Percentiles rank a stretch among this genome's conserved stretches.
phyloP scores from a whole-genome alignment of 2,888 invertebrate genomes.

The Papilio elwesi region DNA sequence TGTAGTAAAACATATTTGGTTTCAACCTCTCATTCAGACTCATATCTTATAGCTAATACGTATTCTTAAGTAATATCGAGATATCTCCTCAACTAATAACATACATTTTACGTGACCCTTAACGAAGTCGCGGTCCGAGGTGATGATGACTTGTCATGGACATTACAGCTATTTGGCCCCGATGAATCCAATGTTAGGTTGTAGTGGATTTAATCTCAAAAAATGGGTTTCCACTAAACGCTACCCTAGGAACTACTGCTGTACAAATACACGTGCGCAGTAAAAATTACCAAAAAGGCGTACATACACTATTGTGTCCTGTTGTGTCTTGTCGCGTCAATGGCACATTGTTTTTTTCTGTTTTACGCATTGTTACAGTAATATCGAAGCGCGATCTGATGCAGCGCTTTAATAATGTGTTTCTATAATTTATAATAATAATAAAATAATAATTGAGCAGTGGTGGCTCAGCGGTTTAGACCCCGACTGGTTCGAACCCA shows the following conservation, averaged over 20 bases:
- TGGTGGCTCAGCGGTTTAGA: no score
- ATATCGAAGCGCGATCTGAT: no score
- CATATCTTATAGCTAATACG: conserved; percentile 36
- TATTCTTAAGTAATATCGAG: conserved; percentile 38
- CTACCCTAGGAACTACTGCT: conserved; percentile 58
- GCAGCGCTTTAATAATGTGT: no score
- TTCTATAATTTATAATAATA: no score
- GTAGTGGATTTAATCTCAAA: conserved; percentile 48
- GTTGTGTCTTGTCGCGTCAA: not conserved
- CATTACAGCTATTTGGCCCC: conserved; percentile 81
- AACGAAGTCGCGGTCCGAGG: conserved; percentile 32
- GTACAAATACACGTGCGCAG: conserved; percentile 27
- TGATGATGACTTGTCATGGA: conserved; percentile 79
- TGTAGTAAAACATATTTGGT: conserved; percentile 38
- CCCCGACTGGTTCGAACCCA: no score
- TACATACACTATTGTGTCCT: not conserved
- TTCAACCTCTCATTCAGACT: conserved; percentile 23
- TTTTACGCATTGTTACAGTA: not conserved
- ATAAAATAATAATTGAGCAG: no score
- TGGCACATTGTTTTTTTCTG: not conserved
- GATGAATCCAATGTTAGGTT: conserved; percentile 72
- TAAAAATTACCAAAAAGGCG: conserved; percentile 12
- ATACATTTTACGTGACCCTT: conserved; percentile 37
- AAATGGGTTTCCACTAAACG: conserved; percentile 56
- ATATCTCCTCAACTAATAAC: conserved; percentile 38